Percentiles rank a stretch among this genome's conserved stretches.
These are phyloP conservation scores for Phthorimaea operculella DNA, from an alignment of 1,140 invertebrate species.

Conservation along the genomic window DNA sequence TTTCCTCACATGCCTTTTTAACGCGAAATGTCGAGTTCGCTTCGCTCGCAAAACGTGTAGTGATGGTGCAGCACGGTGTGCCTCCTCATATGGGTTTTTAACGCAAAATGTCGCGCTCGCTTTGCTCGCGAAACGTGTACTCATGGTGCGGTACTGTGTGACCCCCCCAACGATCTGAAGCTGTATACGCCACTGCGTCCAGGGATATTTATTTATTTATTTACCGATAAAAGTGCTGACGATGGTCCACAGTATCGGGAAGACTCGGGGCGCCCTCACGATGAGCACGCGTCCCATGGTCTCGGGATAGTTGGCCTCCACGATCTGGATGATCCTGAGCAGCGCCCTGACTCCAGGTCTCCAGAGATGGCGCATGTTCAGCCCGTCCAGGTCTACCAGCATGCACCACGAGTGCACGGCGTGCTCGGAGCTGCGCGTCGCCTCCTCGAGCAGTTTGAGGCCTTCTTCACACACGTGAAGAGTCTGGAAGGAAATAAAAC, in stretches of 20 bases:
- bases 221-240: conserved; percentile 91
- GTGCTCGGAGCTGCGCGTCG: conserved; percentile 77
- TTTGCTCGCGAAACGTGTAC: no score
- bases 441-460: conserved; percentile 83
- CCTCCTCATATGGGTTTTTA: no score
- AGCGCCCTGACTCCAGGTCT: conserved; percentile 90
- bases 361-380: conserved; percentile 97
- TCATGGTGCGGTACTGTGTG: no score
- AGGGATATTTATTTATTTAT: no score
- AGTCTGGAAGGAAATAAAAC: conserved; percentile 66
- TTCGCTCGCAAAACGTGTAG: no score
- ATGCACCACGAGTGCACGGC: conserved; percentile 91
- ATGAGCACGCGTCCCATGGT: conserved; percentile 92
- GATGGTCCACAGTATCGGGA: conserved; percentile 97
- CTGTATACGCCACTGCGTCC: no score
- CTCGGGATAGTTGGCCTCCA: conserved; percentile 96
- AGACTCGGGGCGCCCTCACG: conserved; percentile 89
- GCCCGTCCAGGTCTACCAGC: conserved; percentile 91
- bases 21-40: no score
- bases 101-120: no score
- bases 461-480: conserved; percentile 90
- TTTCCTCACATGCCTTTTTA: no score
- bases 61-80: no score
- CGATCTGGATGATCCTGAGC: conserved; percentile 93
- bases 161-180: no score